Evolutionary conservation across 2,113 vertebrate genomes (phyloP).

Genomic region (Uria lomvia): DNA sequence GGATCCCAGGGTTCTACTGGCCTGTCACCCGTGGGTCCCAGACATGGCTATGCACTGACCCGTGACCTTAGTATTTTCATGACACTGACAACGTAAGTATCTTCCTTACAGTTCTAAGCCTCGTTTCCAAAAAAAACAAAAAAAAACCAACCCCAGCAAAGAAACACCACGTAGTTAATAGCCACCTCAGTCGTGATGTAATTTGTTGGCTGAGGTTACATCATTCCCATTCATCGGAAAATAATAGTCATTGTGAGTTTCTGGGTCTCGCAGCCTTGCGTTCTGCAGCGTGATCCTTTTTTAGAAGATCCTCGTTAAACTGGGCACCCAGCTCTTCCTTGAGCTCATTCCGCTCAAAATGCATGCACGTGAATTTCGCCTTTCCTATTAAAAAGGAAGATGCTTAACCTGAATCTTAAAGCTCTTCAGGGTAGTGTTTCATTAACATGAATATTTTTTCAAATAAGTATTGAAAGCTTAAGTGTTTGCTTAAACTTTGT

Average conservation of each 20-base stretch:
- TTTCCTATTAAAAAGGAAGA: neutral
- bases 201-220: neutral
- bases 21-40: neutral
- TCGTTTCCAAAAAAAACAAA: neutral
- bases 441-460: neutral
- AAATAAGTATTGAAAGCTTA: neutral
- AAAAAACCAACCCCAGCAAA: neutral
- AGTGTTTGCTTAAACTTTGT: neutral
- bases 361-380: neutral
- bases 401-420: neutral
- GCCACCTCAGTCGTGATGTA: neutral
- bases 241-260: neutral
- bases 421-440: neutral
- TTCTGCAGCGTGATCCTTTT: neutral
- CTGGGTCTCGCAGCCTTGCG: neutral
- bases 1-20: neutral
- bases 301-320: neutral
- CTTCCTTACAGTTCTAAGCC: neutral
- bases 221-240: neutral
- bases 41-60: neutral
- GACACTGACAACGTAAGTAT: neutral
- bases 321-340: neutral
- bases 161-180: neutral
- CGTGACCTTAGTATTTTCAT: neutral
- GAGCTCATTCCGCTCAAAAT: neutral